Conservation (phyloP, 2,888 invertebrate genomes). For the Harmothoe impar region DNA sequence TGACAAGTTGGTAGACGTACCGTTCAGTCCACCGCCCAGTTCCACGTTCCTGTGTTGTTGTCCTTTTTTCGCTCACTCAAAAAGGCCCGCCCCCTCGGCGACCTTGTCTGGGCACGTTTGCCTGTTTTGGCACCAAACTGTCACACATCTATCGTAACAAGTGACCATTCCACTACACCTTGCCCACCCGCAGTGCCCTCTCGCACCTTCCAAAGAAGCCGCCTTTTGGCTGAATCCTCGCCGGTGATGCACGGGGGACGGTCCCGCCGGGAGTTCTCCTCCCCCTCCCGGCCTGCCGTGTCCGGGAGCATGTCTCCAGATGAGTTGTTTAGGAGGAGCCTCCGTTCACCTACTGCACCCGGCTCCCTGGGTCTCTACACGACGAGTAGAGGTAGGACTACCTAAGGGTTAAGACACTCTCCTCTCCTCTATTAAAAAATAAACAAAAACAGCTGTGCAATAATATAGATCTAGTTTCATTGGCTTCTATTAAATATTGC, state of each 20-base stretch:
- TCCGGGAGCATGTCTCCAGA: slow-evolving; percentile 18
- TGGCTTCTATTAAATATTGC: too few relatives aligned
- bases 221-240: neutral
- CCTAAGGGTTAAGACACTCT: neutral
- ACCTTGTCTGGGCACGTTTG: slow-evolving; percentile 25
- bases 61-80: neutral
- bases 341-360: slow-evolving; percentile 35
- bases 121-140: slow-evolving; percentile 42
- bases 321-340: slow-evolving; percentile 1
- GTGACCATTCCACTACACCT: neutral
- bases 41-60: neutral
- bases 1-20: neutral
- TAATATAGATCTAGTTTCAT: too few relatives aligned
- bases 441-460: too few relatives aligned
- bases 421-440: neutral
- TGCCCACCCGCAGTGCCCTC: neutral
- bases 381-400: neutral
- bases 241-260: neutral
- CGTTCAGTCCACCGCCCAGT: neutral
- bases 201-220: neutral
- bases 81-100: slow-evolving; percentile 27
- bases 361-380: neutral
- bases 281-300: neutral
- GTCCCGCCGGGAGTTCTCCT: neutral
- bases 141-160: neutral